Conservation (phyloP, 1,140 invertebrate species). For the Dysdera silvatica region DNA sequence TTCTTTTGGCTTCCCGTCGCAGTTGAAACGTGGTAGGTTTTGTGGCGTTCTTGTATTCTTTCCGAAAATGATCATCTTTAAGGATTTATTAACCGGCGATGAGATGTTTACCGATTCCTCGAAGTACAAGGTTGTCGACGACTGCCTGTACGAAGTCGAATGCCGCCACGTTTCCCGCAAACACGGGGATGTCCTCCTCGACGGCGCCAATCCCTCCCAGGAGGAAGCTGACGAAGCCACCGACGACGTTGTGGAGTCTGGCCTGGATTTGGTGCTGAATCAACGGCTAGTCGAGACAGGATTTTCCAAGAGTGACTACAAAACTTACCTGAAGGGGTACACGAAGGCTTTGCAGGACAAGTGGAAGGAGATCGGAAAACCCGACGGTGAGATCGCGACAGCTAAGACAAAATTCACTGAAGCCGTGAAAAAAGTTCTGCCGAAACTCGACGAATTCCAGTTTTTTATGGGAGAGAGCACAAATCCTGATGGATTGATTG, state of each 20-base stretch:
- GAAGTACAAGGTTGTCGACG: slow-evolving; percentile 84
- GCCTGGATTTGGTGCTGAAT: slow-evolving; percentile 88
- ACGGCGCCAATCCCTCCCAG: slow-evolving; percentile 84
- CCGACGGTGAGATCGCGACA: slow-evolving; percentile 42
- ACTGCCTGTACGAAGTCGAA: slow-evolving; percentile 90
- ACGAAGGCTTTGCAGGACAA: slow-evolving; percentile 87
- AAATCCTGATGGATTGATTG: slow-evolving; percentile 89
- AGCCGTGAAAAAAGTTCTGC: slow-evolving; percentile 87
- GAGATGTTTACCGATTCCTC: slow-evolving; percentile 98
- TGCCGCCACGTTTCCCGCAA: slow-evolving; percentile 71
- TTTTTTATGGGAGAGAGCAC: slow-evolving; percentile 93
- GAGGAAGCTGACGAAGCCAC: slow-evolving; percentile 79
- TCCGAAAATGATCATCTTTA: slow-evolving; percentile 94
- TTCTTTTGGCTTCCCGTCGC: too few species aligned
- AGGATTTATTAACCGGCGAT: slow-evolving; percentile 79
- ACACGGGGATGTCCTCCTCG: slow-evolving; percentile 68
- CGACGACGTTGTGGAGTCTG: slow-evolving; percentile 62
- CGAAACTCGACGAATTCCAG: slow-evolving; percentile 75
- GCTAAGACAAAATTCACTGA: slow-evolving; percentile 84
- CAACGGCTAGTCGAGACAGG: slow-evolving; percentile 78
- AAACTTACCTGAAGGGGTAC: slow-evolving; percentile 86
- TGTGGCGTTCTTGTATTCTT: too few species aligned
- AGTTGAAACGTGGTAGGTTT: too few species aligned
- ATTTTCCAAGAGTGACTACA: slow-evolving; percentile 60
- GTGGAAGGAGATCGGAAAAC: slow-evolving; percentile 62